Evolutionary conservation across 2,797 vertebrate genomes (phyloP), one percentile per base, ranked within the genome.

Genomic region (Enoplosus armatus): DNA sequence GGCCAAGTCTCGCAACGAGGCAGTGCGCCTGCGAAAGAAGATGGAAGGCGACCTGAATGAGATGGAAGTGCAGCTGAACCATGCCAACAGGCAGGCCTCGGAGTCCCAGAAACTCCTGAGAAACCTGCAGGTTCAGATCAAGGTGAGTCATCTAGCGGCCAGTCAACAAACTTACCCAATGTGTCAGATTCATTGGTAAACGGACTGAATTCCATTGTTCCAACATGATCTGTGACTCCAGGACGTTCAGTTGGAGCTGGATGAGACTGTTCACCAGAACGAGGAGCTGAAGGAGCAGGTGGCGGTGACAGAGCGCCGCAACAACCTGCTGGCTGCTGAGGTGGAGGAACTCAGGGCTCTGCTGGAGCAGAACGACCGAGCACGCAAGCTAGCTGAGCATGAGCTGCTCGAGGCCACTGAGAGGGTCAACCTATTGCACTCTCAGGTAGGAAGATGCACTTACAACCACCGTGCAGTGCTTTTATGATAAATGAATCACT

Each of bases 11-110:
- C 96, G 96, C 85, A 98, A 97, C 0, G 97, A 99, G 91, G 97
- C 98, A 0, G 87, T 97, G 29, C 84, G 97, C 20, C 95, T 98
- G 69, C 96, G 94, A 88, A 98, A 98, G 94, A 99, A 99, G 93
- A 98, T 98, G 97, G 97, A 98, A 67, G 95, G 96, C 0, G 97
- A 99, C 90, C 91, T 98, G 88, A 99, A 99, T 0, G 97, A 98
- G 86, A 97, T 98, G 96, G 97, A 98, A 93, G 95, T 98, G 80
- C 97, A 98, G 94, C 93, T 98, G 69, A 97, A 90, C 90, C 97
- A 97, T 0, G 96, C 97, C 82, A 97, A 96, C 87, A 94, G 96
- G 76, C 96, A 97, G 90, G 96, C 97, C 0, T 75, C 92, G 0
- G 98, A 98, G 88, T 96, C 96, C 29, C 97, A 97, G 95, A 97